Evolutionary conservation across 2,888 invertebrate genomes (phyloP).

Genomic region (Mylabris sibirica): DNA sequence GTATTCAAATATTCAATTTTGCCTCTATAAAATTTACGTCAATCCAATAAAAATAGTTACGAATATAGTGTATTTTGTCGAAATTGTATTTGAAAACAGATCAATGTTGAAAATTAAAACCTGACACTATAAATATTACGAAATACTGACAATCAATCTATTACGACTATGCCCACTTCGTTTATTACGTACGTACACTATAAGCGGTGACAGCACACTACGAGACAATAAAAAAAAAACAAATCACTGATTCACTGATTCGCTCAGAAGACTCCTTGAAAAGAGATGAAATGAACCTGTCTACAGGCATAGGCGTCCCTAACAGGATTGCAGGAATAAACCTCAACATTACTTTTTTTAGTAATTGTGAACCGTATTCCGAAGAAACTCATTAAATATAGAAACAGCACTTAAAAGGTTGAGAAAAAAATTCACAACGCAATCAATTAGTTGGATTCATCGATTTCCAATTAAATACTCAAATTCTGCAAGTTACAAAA

Average conservation of each 20-base stretch:
- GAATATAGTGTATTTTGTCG: neutral
- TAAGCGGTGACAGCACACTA: neutral
- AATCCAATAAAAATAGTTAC: neutral
- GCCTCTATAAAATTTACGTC: neutral
- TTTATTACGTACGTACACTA: constrained; percentile 3
- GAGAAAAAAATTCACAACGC: too few relatives aligned
- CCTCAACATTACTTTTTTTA: too few relatives aligned
- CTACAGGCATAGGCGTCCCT: neutral
- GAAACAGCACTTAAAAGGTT: too few relatives aligned
- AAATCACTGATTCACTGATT: neutral
- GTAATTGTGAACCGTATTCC: too few relatives aligned
- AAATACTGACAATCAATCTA: neutral
- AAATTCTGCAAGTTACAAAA: too few relatives aligned
- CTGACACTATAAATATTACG: constrained; percentile 1
- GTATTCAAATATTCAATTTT: constrained; percentile 14
- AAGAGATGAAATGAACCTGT: neutral
- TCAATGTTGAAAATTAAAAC: neutral
- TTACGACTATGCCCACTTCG: neutral
- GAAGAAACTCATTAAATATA: too few relatives aligned
- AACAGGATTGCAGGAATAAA: neutral
- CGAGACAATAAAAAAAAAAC: neutral
- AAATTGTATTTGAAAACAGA: too few relatives aligned
- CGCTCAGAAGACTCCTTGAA: neutral
- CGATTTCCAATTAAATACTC: too few relatives aligned
- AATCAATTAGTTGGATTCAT: too few relatives aligned